Evolutionary conservation across 2,797 vertebrate genomes (phyloP).

Genomic region (Peromyscus nudipes): DNA sequence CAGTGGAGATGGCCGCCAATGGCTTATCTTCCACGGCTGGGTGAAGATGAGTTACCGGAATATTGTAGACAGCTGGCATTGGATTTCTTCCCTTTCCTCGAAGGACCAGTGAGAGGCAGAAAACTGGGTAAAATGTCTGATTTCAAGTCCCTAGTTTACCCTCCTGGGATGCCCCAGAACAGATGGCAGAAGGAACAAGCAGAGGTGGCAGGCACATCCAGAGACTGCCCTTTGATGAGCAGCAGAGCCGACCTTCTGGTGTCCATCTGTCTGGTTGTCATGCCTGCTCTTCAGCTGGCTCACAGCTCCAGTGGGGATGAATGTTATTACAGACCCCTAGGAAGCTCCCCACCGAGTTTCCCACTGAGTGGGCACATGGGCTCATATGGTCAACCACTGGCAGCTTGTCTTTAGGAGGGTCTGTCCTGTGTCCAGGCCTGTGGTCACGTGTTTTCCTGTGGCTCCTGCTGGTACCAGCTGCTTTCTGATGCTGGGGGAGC

Average conservation of each 20-base stretch:
- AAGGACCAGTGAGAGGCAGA: not conserved
- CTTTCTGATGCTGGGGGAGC: not conserved
- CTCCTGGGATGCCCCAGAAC: not conserved
- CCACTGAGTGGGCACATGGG: not conserved
- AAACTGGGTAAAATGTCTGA: not conserved
- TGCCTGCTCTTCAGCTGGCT: not conserved
- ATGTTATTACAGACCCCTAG: not conserved
- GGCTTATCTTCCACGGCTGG: rapidly evolving
- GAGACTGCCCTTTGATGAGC: not conserved
- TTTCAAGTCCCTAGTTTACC: not conserved
- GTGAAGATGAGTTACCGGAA: not conserved
- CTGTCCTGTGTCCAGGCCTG: not conserved
- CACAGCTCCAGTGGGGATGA: not conserved
- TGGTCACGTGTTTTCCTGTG: not conserved
- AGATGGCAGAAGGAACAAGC: not conserved
- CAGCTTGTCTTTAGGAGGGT: rapidly evolving
- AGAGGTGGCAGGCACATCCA: too few species aligned
- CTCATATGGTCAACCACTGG: not conserved
- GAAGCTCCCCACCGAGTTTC: not conserved
- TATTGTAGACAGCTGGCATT: not conserved
- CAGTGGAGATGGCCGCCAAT: rapidly evolving
- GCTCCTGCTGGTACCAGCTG: not conserved
- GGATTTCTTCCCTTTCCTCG: not conserved
- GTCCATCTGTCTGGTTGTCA: not conserved
- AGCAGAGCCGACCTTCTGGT: not conserved